Evolutionary conservation across 2,888 invertebrate genomes (phyloP), one percentile per base, ranked within the genome.

Genomic region (Anagyrus pseudococci): DNA sequence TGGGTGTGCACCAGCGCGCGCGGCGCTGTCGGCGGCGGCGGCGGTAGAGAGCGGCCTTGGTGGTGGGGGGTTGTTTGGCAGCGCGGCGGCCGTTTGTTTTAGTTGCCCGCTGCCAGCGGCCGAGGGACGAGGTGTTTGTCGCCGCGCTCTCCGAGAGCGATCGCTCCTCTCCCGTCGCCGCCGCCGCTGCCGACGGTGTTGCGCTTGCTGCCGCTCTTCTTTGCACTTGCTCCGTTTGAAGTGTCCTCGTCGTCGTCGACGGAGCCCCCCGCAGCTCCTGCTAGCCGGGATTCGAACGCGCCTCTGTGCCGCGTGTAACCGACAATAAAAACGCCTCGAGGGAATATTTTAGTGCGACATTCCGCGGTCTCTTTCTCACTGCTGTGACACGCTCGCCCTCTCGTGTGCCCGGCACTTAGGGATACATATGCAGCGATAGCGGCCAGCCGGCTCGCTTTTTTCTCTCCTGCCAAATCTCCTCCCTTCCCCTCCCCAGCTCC

Each of bases 91-190:
- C 70, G 72, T 75, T 76, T 77, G 75, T 22, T 78, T 80, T 78
- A 80, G 80, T 80, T 78, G 78, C 75, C 75, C 78, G 80, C 77
- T 78, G 79, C 79, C 77, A 77, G 78, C 79, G 78, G 77, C 70
- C 75, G 76, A 72, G 74, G 69, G 69, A 73, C 68, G 73, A 71
- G 66, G 72, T 69, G 71, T 72, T 4, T 15, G 41, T 41, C 15
- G 63, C 67, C 72, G 70, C 69, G 69, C 10, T 29, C 10, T 29
- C 10, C 54, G 68, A 66, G 68, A 37, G 55, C 49, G 58, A n/a
- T 54, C 44, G 23, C 50, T 15, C 25, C 25, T 22, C 37, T 43
- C 50, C 33, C 29, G 37, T 48, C 19, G 4, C 17, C 40, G 33
- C n/a, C 17, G 13, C 29, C 47, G n/a, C 43, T 4, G 4, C 19